Conservation (phyloP, 2,797 vertebrate genomes). For the Rhincodon typus region DNA sequence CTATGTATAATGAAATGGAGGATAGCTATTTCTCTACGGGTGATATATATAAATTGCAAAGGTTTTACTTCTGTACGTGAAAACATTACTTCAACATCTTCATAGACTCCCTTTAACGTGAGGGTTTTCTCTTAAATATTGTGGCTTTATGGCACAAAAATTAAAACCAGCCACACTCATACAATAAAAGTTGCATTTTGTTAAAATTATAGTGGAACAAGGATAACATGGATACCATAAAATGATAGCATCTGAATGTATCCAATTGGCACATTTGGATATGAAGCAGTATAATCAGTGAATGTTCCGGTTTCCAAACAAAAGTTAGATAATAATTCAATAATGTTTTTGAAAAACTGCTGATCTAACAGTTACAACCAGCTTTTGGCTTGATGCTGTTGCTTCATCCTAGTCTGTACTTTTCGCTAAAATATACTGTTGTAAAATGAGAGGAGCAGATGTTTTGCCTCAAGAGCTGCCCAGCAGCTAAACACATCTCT, state of each 20-base stretch:
- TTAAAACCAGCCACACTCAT: neutral
- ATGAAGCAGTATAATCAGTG: neutral
- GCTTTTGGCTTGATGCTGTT: neutral
- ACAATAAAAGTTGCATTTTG: neutral
- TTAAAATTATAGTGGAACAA: neutral
- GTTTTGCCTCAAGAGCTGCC: slow-evolving; percentile 59
- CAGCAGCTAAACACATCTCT: slow-evolving; percentile 44
- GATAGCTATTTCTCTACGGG: no score
- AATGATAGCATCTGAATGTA: neutral
- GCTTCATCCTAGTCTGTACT: neutral
- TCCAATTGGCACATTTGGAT: neutral
- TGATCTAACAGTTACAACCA: neutral
- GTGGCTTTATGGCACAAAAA: neutral
- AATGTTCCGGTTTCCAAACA: neutral
- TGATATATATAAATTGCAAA: neutral
- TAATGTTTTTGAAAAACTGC: neutral
- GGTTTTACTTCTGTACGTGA: neutral
- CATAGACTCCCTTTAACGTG: neutral
- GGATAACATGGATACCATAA: neutral
- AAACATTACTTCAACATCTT: neutral
- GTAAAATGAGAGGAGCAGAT: slow-evolving; percentile 58
- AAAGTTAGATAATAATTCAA: slow-evolving; percentile 15
- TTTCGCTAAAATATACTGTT: slow-evolving; percentile 2
- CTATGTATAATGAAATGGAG: no score
- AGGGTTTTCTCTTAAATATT: neutral